A percentile compares a stretch with the other conserved stretches of the same genome.
Conservation (phyloP, 2,888 invertebrate genomes). For the Malacosoma neustria region DNA sequence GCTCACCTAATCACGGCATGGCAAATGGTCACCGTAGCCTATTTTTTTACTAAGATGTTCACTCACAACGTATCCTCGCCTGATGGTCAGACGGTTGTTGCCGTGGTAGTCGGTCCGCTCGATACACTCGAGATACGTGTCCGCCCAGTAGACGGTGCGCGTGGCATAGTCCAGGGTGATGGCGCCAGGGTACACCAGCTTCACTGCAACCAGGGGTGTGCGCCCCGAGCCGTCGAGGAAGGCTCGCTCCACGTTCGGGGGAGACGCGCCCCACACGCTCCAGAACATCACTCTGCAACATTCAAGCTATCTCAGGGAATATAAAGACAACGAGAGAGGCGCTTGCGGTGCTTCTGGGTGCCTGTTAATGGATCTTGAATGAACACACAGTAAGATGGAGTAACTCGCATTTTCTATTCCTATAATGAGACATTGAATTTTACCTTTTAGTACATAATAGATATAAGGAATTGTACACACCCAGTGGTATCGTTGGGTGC, state of each 20-base stretch:
- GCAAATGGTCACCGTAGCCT: too few species aligned
- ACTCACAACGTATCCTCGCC: constrained; percentile 65
- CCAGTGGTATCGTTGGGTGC: constrained; percentile 22
- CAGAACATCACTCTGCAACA: constrained; percentile 81
- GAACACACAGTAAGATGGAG: too few species aligned
- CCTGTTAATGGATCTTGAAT: too few species aligned
- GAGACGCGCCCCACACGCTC: constrained; percentile 81
- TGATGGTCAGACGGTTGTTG: constrained; percentile 75
- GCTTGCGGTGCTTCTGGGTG: too few species aligned
- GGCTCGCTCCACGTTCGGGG: constrained; percentile 79
- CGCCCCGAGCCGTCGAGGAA: constrained; percentile 78
- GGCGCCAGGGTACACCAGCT: constrained; percentile 86
- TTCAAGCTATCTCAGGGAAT: too few species aligned
- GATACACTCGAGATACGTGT: constrained; percentile 85
- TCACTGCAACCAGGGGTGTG: constrained; percentile 74
- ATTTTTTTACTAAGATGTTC: too few species aligned
- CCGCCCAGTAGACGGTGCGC: constrained; percentile 85
- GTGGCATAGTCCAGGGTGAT: constrained; percentile 82
- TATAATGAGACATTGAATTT: too few species aligned
- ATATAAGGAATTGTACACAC: constrained; percentile 5
- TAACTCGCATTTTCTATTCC: too few species aligned
- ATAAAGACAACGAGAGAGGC: too few species aligned
- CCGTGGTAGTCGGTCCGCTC: constrained; percentile 88
- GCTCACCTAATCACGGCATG: too few species aligned
- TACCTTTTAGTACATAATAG: too few species aligned